Percentiles rank a stretch among this genome's conserved stretches.
Conservation (phyloP, 2,888 invertebrate genomes). For the Dynastes tityus region DNA sequence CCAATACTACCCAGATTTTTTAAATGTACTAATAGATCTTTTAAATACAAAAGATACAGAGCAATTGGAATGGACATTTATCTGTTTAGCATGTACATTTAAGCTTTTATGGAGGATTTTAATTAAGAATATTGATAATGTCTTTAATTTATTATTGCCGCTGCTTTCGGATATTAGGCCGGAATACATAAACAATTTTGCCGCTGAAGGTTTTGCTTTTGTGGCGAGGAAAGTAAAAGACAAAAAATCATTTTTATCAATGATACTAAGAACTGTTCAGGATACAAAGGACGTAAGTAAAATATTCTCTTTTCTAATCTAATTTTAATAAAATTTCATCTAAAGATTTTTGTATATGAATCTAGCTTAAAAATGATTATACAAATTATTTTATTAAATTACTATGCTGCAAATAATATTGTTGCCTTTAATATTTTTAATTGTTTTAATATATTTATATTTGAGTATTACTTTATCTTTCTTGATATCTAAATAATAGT, state of each 20-base stretch:
- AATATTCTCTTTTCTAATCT: neutral
- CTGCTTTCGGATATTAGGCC: slow-evolving; percentile 85
- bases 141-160: slow-evolving; percentile 82
- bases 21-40: slow-evolving; percentile 81
- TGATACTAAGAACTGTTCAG: slow-evolving; percentile 79
- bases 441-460: neutral
- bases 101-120: slow-evolving; percentile 90
- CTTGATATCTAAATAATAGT: too few relatives aligned
- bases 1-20: slow-evolving; percentile 84
- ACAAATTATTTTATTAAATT: too few relatives aligned
- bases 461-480: too few relatives aligned
- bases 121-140: slow-evolving; percentile 83
- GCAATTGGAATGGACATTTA: slow-evolving; percentile 88
- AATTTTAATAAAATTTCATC: neutral
- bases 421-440: too few relatives aligned
- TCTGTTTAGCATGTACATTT: slow-evolving; percentile 91
- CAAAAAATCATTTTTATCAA: slow-evolving; percentile 80
- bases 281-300: slow-evolving; percentile 79
- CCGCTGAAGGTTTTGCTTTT: slow-evolving; percentile 96
- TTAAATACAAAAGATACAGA: slow-evolving; percentile 86
- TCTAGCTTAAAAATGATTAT: too few relatives aligned
- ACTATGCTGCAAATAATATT: too few relatives aligned
- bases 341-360: too few relatives aligned
- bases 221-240: slow-evolving; percentile 91
- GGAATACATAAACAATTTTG: slow-evolving; percentile 91